A percentile compares a stretch with the other conserved stretches of the same genome.
These are phyloP conservation scores for Brachyhypopomus gauderio DNA, from an alignment of 2,113 vertebrate species.

Conservation along the genomic window DNA sequence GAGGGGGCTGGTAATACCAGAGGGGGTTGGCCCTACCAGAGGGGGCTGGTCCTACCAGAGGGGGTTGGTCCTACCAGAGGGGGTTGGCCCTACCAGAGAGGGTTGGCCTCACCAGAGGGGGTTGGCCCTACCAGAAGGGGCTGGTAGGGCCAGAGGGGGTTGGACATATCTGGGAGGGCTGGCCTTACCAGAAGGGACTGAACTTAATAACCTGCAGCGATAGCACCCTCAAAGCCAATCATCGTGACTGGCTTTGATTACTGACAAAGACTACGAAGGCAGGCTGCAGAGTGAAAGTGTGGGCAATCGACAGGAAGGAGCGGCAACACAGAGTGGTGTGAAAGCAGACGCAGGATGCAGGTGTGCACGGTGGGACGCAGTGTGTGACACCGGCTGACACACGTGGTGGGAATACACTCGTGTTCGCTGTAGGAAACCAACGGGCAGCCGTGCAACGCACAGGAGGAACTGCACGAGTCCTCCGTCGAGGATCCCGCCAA, in stretches of 20 bases:
- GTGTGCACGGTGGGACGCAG: too few relatives aligned
- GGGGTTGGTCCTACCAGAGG: too few relatives aligned
- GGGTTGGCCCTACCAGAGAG: neutral
- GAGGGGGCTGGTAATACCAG: too few relatives aligned
- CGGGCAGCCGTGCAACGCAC: constrained; percentile 69
- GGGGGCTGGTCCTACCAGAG: neutral
- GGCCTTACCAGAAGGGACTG: too few relatives aligned
- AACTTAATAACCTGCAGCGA: too few relatives aligned
- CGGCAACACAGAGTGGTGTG: constrained; percentile 48
- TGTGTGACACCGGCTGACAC: too few relatives aligned
- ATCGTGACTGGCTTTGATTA: neutral
- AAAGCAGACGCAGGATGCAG: too few relatives aligned
- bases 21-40: constrained; percentile 17
- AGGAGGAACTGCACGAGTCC: constrained; percentile 68
- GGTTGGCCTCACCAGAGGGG: too few relatives aligned
- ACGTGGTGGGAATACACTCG: constrained; percentile 1
- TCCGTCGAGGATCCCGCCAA: constrained; percentile 64
- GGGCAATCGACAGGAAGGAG: constrained; percentile 59
- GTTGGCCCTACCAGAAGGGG: too few relatives aligned
- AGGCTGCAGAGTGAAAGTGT: constrained; percentile 58
- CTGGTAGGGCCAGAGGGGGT: too few relatives aligned
- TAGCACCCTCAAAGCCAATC: constrained; percentile 57
- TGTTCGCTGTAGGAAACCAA: constrained; percentile 64
- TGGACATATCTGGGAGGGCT: constrained; percentile 29
- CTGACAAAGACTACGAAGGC: constrained; percentile 50